phyloP scores from a whole-genome alignment of 2,888 invertebrate genomes.

The Spialia ferax region DNA sequence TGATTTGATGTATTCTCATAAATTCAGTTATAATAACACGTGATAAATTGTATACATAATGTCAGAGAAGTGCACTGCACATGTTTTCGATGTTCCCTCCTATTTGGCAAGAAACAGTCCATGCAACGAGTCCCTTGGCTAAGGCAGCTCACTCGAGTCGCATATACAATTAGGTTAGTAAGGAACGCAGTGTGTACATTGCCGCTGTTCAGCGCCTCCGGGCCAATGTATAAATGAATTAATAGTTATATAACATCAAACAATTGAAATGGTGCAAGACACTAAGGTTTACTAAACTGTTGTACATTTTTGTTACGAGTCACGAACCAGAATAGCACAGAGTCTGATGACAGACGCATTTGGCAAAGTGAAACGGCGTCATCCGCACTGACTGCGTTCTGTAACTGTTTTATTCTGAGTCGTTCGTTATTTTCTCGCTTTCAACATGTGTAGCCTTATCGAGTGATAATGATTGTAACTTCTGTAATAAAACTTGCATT shows the following conservation, averaged over 20 bases:
- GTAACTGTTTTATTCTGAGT: conserved; percentile 15
- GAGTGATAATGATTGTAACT: conserved; percentile 33
- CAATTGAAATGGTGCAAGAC: conserved; percentile 1
- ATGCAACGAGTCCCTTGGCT: background rate
- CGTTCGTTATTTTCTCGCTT: conserved; percentile 30
- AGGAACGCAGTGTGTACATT: conserved; percentile 8
- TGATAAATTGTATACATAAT: background rate
- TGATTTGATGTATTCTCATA: too few species aligned
- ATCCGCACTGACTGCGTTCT: background rate
- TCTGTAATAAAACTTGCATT: conserved; percentile 34
- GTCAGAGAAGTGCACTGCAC: background rate
- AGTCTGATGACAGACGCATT: background rate
- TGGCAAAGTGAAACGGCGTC: background rate
- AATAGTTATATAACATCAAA: conserved; percentile 6
- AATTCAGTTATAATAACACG: background rate
- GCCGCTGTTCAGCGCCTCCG: background rate
- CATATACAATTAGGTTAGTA: conserved; percentile 34
- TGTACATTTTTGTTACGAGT: conserved; percentile 13
- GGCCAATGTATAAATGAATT: background rate
- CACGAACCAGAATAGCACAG: background rate
- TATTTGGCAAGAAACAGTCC: background rate
- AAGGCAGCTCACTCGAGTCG: conserved; percentile 23
- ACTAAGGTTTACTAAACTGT: conserved; percentile 5
- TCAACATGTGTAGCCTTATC: conserved; percentile 34
- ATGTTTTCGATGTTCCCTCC: background rate